A percentile compares a stretch with the other conserved stretches of the same genome.
Conservation (phyloP, 2,797 vertebrate species). For the Gymnocypris eckloni region DNA sequence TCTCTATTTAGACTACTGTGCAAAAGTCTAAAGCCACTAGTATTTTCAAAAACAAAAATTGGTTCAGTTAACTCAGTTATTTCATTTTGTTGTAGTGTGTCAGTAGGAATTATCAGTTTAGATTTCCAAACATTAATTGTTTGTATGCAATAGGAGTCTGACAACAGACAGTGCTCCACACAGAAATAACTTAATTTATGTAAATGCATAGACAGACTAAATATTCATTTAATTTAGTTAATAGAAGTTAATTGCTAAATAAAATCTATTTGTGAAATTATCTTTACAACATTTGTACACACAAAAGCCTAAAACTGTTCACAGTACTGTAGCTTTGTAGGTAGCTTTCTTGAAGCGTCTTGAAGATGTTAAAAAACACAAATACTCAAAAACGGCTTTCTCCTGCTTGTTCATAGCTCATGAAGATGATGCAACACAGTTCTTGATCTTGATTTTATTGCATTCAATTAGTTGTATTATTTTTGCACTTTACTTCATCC, state of each 20-base stretch:
- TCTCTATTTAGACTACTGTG: no score
- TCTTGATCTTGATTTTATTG: neutral
- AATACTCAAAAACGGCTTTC: neutral
- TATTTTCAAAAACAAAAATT: no score
- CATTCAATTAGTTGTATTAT: neutral
- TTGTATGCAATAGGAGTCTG: no score
- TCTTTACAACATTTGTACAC: neutral
- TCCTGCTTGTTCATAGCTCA: neutral
- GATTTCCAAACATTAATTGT: no score
- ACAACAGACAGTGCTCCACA: no score
- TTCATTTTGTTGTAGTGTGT: no score
- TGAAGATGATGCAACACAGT: neutral
- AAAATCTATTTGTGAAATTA: neutral
- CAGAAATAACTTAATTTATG: no score
- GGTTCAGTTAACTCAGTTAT: no score
- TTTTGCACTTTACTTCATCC: neutral
- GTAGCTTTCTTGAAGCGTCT: neutral
- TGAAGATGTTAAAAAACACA: neutral
- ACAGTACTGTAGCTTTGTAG: no score
- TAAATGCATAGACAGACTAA: neutral
- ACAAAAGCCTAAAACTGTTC: no score
- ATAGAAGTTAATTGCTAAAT: neutral
- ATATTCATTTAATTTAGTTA: neutral
- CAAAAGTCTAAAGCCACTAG: no score
- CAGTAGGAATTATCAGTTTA: no score